Evolutionary conservation across 1,140 invertebrate genomes (phyloP).

Genomic region (Steinernema khuongi): DNA sequence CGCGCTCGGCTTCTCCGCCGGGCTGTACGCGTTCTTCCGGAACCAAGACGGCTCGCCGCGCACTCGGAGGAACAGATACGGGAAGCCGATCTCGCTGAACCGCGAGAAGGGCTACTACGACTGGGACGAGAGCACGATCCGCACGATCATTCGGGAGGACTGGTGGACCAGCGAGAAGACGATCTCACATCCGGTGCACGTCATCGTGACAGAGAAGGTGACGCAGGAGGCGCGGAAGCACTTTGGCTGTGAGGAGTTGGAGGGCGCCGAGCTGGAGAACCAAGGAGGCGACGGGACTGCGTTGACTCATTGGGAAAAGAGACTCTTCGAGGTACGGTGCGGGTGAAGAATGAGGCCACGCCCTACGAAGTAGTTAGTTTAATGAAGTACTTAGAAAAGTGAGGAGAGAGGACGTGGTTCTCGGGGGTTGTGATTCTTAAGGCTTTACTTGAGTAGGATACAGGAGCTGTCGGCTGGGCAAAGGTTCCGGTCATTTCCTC

Average conservation of each 20-base stretch:
- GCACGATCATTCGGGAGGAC: constrained; percentile 70
- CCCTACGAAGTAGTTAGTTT: not conserved
- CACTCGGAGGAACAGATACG: constrained; percentile 42
- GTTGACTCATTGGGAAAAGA: constrained; percentile 95
- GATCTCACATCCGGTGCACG: constrained; percentile 61
- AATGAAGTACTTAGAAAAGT: too few species aligned
- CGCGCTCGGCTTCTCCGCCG: constrained; percentile 68
- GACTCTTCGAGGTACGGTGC: constrained; percentile 78
- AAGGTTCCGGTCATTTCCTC: too few species aligned
- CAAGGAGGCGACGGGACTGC: constrained; percentile 93
- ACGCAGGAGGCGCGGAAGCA: constrained; percentile 70
- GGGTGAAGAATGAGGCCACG: not conserved
- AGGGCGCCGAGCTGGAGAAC: constrained; percentile 95
- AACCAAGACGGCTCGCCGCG: constrained; percentile 40
- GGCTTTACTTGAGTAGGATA: too few species aligned
- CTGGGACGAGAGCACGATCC: constrained; percentile 84
- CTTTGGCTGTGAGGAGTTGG: constrained; percentile 80
- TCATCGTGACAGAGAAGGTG: constrained; percentile 35
- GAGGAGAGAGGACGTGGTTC: too few species aligned
- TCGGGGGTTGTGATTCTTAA: not conserved
- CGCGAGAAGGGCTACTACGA: constrained; percentile 67
- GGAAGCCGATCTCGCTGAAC: constrained; percentile 48
- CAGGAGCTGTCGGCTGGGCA: too few species aligned
- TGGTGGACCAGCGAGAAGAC: constrained; percentile 79
- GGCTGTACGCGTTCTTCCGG: constrained; percentile 55